Evolutionary conservation across 2,113 vertebrate species (phyloP), one percentile per base, ranked within the genome.

Genomic region (Nicator chloris): DNA sequence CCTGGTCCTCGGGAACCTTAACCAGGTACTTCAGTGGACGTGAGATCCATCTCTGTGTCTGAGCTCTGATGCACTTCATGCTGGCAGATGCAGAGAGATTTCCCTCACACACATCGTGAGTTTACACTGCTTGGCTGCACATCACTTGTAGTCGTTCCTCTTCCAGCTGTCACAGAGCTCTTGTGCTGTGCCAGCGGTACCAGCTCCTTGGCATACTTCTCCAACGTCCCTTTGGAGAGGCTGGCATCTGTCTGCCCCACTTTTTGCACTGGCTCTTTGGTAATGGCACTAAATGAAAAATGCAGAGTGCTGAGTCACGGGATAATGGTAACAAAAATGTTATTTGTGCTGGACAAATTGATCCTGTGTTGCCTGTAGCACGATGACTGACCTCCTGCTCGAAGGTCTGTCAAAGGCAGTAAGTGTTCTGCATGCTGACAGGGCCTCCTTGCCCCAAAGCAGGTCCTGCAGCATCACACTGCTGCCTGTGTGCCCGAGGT

Each of bases 141-240:
- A 54, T 77, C 33, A 2, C 64, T 86, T 80, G 51, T 45, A 53
- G 63, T 77, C 4, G 3, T 80, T 95, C 42, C 76, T 94, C 82
- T 86, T 59, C 65, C 94, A 96, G 95, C 65, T 91, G 91, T 92
- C 80, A 28, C 81, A 45, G 28, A 59, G 60, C 87, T 70, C 82
- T 57, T 2, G 12, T 54, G 82, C 71, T n/a, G 47, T 90, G 91
- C 82, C 71, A 92, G 82, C 0, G 0, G 78, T 90, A 63, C 90
- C 88, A 92, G 64, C 90, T 93, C 77, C 57, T 88, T 12, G 1
- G 68, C 13, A 14, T 19, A 3, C 35, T 93, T 88, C 60, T 91
- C 54, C 35, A 19, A 6, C 0, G 0, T 53, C 54, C 57, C 61
- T 84, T 42, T 39, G 66, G 66, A 82, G 54, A 66, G 45, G 37